Conservation (phyloP, 2,797 vertebrate genomes). For the Ambastaia sidthimunki region DNA sequence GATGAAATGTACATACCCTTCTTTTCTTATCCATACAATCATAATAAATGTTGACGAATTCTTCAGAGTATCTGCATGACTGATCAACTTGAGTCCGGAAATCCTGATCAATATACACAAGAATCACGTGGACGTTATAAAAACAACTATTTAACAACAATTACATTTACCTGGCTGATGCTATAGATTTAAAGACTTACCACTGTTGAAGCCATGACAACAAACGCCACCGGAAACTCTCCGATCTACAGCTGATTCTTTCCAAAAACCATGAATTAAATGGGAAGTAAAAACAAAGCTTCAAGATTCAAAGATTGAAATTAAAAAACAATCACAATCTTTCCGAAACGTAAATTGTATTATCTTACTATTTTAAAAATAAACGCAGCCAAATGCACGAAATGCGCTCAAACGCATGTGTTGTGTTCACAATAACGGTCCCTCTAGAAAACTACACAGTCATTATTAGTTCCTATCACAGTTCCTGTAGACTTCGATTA, state of each 20-base stretch:
- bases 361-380: background rate
- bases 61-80: constrained; percentile 94
- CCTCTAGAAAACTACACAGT: background rate
- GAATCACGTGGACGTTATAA: background rate
- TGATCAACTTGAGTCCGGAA: constrained; percentile 93
- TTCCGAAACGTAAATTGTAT: background rate
- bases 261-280: background rate
- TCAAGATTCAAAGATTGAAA: background rate
- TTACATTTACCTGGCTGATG: background rate
- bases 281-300: background rate
- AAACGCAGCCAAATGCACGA: background rate
- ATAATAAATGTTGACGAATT: constrained; percentile 96
- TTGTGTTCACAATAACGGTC: background rate
- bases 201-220: constrained; percentile 70
- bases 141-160: background rate
- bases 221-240: background rate
- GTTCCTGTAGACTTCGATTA: too few relatives aligned
- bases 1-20: constrained; percentile 75
- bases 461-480: constrained; percentile 25
- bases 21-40: constrained; percentile 97
- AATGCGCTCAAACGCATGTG: background rate
- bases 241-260: background rate
- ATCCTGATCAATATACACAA: constrained; percentile 71
- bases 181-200: constrained; percentile 61
- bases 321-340: background rate